phyloP scores from a whole-genome alignment of 2,113 vertebrate species.

The Tonatia bakeri region DNA sequence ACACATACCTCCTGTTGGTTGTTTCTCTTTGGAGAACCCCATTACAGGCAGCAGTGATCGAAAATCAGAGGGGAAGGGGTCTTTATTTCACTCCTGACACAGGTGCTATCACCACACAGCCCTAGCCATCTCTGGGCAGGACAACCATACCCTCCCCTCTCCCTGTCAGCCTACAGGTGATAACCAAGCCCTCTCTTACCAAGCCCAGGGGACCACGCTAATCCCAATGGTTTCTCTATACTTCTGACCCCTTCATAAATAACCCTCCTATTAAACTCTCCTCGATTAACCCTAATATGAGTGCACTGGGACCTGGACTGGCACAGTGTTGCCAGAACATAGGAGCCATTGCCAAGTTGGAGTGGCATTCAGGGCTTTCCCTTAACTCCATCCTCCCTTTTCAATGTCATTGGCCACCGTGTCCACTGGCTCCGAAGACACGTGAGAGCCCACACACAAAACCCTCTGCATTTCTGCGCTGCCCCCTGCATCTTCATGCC shows the following conservation, averaged over 20 bases:
- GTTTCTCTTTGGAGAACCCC: not conserved
- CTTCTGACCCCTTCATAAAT: not conserved
- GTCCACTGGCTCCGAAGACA: not conserved
- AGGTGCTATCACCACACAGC: not conserved
- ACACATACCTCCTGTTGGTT: not conserved
- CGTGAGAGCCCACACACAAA: accelerated
- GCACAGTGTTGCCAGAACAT: not conserved
- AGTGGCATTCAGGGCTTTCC: not conserved
- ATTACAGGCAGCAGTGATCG: not conserved
- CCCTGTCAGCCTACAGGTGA: not conserved
- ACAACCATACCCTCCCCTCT: not conserved
- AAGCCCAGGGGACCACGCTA: not conserved
- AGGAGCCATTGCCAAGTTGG: accelerated
- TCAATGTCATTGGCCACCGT: not conserved
- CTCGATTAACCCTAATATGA: not conserved
- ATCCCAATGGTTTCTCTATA: not conserved
- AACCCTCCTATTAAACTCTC: not conserved
- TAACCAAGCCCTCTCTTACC: not conserved
- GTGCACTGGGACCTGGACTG: not conserved
- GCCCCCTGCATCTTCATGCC: not conserved
- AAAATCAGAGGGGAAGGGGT: not conserved
- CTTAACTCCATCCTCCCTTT: not conserved
- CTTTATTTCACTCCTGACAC: not conserved
- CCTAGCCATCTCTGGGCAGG: not conserved
- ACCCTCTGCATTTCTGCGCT: no score